Percentiles rank a stretch among this genome's conserved stretches.
Conservation (phyloP, 2,113 vertebrate species). For the Lamprologus lemairii region DNA sequence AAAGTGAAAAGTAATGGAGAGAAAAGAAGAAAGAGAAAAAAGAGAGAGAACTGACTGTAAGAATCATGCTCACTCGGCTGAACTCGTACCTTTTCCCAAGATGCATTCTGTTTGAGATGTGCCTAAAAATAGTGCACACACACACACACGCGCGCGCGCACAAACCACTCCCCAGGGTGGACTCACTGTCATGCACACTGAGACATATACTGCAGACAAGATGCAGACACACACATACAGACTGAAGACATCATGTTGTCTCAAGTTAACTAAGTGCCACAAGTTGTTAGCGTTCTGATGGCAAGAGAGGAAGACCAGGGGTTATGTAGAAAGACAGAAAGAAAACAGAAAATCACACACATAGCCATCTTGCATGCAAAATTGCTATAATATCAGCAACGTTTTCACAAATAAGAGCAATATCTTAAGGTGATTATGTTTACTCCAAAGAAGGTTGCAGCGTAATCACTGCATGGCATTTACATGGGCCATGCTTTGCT, state of each 20-base stretch:
- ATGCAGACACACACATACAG: constrained; percentile 10
- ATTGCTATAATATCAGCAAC: neutral
- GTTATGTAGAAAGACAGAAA: neutral
- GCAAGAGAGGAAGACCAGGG: neutral
- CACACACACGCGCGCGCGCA: neutral
- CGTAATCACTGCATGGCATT: constrained; percentile 27
- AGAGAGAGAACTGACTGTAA: constrained; percentile 12
- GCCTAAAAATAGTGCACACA: constrained; percentile 48
- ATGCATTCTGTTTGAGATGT: constrained; percentile 53
- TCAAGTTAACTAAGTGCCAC: constrained; percentile 20
- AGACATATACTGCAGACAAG: constrained; percentile 30
- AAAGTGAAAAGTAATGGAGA: neutral
- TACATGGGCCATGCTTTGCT: neutral
- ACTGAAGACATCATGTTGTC: constrained; percentile 31
- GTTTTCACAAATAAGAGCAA: neutral
- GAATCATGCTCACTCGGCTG: constrained; percentile 41
- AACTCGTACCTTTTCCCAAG: constrained; percentile 58
- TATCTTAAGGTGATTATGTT: constrained; percentile 25
- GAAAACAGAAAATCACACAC: neutral
- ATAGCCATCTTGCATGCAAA: neutral
- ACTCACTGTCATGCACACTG: constrained; percentile 39
- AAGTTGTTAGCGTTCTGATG: constrained; percentile 12
- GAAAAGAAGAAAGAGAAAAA: neutral
- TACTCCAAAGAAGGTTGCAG: neutral
- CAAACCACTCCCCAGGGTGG: constrained; percentile 38